These are phyloP conservation scores for Abscondita cerata DNA, from an alignment of 2,888 invertebrate genomes.

Conservation along the genomic window DNA sequence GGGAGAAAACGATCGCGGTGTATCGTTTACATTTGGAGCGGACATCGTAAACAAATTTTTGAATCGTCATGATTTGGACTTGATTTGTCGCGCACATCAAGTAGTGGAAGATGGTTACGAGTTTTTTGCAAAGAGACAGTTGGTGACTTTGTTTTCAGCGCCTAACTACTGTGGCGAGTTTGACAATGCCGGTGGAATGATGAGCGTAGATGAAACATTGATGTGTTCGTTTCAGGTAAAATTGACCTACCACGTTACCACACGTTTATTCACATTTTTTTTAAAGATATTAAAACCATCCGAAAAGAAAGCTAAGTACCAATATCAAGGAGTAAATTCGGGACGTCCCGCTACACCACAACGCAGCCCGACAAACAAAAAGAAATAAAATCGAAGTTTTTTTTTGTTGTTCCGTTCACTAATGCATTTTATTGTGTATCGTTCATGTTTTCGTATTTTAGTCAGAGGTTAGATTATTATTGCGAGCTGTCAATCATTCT, in stretches of 20 bases:
- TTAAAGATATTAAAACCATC: slow-evolving; percentile 96
- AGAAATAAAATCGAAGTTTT: slow-evolving; percentile 62
- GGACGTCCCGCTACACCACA: slow-evolving; percentile 87
- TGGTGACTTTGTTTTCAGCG: slow-evolving; percentile 98
- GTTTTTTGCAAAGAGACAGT: slow-evolving; percentile 97
- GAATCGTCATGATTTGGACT: slow-evolving; percentile 94
- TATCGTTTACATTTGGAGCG: slow-evolving; percentile 97
- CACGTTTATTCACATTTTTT: neutral
- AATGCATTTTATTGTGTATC: slow-evolving; percentile 28
- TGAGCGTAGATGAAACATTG: slow-evolving; percentile 98
- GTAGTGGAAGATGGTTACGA: slow-evolving; percentile 99
- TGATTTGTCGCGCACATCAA: slow-evolving; percentile 98
- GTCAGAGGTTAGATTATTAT: slow-evolving; percentile 25
- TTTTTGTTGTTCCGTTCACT: slow-evolving; percentile 30
- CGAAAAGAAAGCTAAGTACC: slow-evolving; percentile 99
- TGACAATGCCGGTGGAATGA: slow-evolving; percentile 99
- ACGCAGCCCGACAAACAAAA: slow-evolving; percentile 74
- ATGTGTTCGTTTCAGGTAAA: slow-evolving; percentile 99
- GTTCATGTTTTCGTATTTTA: slow-evolving; percentile 31
- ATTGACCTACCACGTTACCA: neutral
- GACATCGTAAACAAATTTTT: slow-evolving; percentile 97
- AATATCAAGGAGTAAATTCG: slow-evolving; percentile 89
- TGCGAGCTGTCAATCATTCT: slow-evolving; percentile 21
- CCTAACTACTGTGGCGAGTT: slow-evolving; percentile 99
- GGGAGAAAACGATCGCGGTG: slow-evolving; percentile 98